phyloP scores from a whole-genome alignment of 2,888 invertebrate species.

The Tetragnatha montana region DNA sequence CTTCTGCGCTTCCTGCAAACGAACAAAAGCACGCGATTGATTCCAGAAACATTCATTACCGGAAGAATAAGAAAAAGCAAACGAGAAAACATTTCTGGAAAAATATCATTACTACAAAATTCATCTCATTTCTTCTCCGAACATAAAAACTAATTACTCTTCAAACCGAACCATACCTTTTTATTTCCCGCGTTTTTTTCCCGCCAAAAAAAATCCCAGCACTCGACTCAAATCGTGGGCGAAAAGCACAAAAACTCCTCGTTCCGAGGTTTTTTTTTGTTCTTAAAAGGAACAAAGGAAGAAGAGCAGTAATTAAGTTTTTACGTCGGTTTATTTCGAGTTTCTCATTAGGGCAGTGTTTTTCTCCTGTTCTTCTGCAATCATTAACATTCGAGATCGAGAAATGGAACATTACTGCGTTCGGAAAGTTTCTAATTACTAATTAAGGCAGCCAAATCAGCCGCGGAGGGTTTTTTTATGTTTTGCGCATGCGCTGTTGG shows the following conservation, averaged over 20 bases:
- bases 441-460: too few species aligned
- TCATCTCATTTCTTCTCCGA: conserved; percentile 54
- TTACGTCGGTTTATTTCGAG: conserved; percentile 54
- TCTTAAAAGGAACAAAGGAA: conserved; percentile 52
- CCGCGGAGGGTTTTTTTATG: too few species aligned
- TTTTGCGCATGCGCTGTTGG: too few species aligned
- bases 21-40: conserved; percentile 58
- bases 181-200: conserved; percentile 9
- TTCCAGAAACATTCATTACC: conserved; percentile 66
- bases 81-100: conserved; percentile 16
- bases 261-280: conserved; percentile 20
- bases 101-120: conserved; percentile 69
- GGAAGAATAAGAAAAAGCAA: conserved; percentile 43
- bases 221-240: too few species aligned
- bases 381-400: conserved; percentile 1
- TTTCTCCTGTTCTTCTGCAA: conserved; percentile 24
- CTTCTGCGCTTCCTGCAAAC: conserved; percentile 12
- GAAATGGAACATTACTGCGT: too few species aligned
- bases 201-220: conserved; percentile 12
- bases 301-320: conserved; percentile 67
- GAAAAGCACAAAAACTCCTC: neutral
- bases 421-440: too few species aligned
- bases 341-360: conserved; percentile 51
- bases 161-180: conserved; percentile 32
- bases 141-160: conserved; percentile 68